Evolutionary conservation across 2,113 vertebrate genomes (phyloP).

Genomic region (Myrmecophaga tridactyla): DNA sequence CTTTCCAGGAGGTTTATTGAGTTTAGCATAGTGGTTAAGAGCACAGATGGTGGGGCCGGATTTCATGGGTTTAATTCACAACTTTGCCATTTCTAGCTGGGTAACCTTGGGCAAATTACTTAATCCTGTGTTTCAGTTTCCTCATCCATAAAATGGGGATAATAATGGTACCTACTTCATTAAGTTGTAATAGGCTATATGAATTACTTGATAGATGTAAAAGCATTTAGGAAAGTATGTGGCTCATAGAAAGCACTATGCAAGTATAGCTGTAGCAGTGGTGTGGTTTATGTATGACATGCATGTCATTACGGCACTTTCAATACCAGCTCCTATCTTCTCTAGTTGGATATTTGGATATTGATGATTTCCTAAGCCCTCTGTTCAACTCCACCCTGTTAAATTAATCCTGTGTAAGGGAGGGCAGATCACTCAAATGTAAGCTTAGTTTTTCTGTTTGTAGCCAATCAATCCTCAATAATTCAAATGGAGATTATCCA

Average conservation of each 20-base stretch:
- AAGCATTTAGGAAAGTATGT: not conserved
- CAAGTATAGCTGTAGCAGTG: no score
- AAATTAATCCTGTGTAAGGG: not conserved
- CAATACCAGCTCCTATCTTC: not conserved
- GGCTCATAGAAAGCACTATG: not conserved
- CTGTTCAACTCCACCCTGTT: not conserved
- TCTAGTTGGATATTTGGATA: not conserved
- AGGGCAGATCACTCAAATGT: not conserved
- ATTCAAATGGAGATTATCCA: not conserved
- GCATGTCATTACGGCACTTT: not conserved
- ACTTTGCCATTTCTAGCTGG: not conserved
- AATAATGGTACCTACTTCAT: not conserved
- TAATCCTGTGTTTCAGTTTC: not conserved
- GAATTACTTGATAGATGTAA: not conserved
- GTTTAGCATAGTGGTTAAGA: not conserved
- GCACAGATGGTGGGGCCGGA: not conserved
- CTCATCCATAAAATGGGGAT: not conserved
- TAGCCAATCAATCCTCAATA: not conserved
- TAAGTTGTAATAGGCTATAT: not conserved
- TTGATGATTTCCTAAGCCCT: not conserved
- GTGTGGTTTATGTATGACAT: not conserved
- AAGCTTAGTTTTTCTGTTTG: constrained; percentile 3
- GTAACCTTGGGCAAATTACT: not conserved
- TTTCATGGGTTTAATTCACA: not conserved
- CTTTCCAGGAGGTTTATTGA: not conserved